Conservation (phyloP, 2,888 invertebrate genomes). For the Chloromyia formosa region DNA sequence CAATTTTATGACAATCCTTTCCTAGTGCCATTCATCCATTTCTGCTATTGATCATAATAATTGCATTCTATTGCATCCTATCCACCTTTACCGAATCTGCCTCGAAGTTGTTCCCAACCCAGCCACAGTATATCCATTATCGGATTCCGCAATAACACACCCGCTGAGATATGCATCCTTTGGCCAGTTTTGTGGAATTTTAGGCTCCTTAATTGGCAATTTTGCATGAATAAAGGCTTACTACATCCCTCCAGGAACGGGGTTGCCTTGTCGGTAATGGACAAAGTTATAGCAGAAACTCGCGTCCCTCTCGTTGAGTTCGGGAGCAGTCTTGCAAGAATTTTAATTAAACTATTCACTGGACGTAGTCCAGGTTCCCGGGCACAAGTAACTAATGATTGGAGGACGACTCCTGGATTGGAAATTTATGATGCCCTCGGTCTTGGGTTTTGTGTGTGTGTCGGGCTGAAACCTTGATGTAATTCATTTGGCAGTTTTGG, state of each 20-base stretch:
- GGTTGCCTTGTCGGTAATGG: conserved; percentile 25
- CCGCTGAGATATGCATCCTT: conserved; percentile 40
- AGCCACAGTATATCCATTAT: background rate
- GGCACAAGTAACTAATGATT: conserved; percentile 33
- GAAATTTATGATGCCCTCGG: conserved; percentile 37
- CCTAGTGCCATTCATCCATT: no score
- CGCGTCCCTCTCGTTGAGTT: conserved; percentile 18
- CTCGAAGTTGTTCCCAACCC: background rate
- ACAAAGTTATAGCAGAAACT: conserved; percentile 30
- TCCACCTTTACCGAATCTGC: background rate
- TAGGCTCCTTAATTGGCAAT: conserved; percentile 45
- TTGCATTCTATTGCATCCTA: background rate
- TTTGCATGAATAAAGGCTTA: conserved; percentile 36
- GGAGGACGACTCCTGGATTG: conserved; percentile 1
- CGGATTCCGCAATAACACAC: conserved; percentile 28
- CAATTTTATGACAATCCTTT: no score
- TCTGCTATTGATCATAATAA: no score
- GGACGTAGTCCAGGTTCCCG: background rate
- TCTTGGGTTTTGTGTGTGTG: conserved; percentile 14
- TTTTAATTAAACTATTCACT: conserved; percentile 45
- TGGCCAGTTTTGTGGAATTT: conserved; percentile 43
- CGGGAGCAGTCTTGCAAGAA: conserved; percentile 20
- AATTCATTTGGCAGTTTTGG: conserved; percentile 30
- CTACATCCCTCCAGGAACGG: background rate
- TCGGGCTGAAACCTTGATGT: conserved; percentile 7